Percentiles rank a stretch among this genome's conserved stretches.
Conservation (phyloP, 2,888 invertebrate species). For the Allacma fusca region DNA sequence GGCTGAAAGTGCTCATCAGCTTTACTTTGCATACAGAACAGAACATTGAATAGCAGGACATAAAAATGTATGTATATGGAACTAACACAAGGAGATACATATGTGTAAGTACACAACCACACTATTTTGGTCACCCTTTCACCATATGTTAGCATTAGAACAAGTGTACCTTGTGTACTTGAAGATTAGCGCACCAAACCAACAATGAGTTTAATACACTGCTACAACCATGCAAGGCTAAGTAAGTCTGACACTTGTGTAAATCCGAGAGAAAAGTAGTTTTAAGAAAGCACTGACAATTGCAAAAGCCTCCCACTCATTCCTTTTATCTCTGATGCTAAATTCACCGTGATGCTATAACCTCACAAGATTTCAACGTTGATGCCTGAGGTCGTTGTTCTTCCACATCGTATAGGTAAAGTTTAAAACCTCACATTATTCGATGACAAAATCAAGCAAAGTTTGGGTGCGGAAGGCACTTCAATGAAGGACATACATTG, state of each 20-base stretch:
- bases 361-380: background rate
- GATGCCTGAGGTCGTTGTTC: conserved; percentile 2
- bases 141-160: no score
- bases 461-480: conserved; percentile 37
- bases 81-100: no score
- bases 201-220: no score
- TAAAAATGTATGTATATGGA: no score
- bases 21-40: no score
- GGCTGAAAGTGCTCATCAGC: no score
- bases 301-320: conserved; percentile 32
- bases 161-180: no score
- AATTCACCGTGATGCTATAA: background rate
- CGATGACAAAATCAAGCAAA: conserved; percentile 21
- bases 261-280: conserved; percentile 6
- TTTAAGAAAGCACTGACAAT: conserved; percentile 34
- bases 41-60: no score
- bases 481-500: conserved; percentile 27
- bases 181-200: no score
- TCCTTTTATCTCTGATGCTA: background rate
- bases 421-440: background rate
- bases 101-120: no score
- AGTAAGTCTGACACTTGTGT: background rate
- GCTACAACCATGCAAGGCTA: no score
- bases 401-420: background rate
- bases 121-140: no score